Base-by-base conservation (phyloP, 2,888 invertebrate genomes). In the Scaptomyza polygonia region DNA sequence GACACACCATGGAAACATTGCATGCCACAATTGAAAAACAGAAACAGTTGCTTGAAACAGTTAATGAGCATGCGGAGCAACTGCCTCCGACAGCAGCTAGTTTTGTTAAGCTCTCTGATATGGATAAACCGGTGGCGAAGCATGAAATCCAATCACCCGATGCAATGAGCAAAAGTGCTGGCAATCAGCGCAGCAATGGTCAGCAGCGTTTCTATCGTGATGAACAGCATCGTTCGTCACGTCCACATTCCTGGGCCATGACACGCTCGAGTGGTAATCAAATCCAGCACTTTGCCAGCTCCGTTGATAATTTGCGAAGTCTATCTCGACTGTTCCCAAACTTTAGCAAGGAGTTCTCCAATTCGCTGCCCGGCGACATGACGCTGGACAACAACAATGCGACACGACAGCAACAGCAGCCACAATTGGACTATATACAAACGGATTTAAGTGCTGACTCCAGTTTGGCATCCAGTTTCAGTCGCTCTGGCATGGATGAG, bases 41-140 rank as follows among this genome's bases (percentile, higher is more conserved):
- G 48, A 92, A 92, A 67, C 90, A 91, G 73, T 76, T 92, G 7
- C 71, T 92, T 11, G 92, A 92, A 65, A 92, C 92, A 0, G 92
- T 92, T 3, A 90, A 89, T 16, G 92, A 92, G 62, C 89, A 90
- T 47, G 75, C 79, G 0, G 90, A 89, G 48, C 92, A 72, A 39
- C 53, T 57, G 18, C 25, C 49, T 36, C 49, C 34, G 12, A 14
- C 36, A 14, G 36, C 49, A 8, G 53, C 55, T 0, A 92, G 92
- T 25, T 95, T 96, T 88, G 96, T 97, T 0, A 95, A 95, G 85
- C 92, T 97, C 7, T 96, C 96, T 1, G 96, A 97, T 89, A 93
- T 97, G 90, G 96, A 96, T 88, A 95, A 95, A 81, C 93, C 94
- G 5, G 92, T 93, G 7, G 61, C 53, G 0, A 93, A 93, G 56